Evolutionary conservation across 1,140 invertebrate genomes (phyloP).

Genomic region (Parapsyche elsis): DNA sequence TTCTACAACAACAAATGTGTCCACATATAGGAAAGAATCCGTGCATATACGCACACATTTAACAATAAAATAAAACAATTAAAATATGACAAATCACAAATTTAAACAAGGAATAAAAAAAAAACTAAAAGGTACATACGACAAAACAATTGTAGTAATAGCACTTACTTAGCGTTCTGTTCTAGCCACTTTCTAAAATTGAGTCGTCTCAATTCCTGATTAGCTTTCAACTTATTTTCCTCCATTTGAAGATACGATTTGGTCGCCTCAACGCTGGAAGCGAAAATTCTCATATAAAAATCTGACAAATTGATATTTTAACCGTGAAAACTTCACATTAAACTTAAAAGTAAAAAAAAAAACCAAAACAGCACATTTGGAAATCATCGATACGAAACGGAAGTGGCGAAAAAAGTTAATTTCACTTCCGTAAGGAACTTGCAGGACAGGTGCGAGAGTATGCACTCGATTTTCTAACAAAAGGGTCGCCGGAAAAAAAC

Average conservation of each 20-base stretch:
- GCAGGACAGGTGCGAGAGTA: background rate
- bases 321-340: too few relatives aligned
- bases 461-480: background rate
- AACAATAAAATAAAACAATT: background rate
- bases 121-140: too few relatives aligned
- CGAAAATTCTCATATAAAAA: too few relatives aligned
- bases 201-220: slow-evolving; percentile 5
- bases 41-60: background rate
- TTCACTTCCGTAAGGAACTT: background rate
- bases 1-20: background rate
- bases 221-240: slow-evolving; percentile 8
- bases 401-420: background rate
- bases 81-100: too few relatives aligned
- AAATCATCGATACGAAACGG: background rate
- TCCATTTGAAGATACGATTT: background rate
- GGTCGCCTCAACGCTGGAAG: background rate
- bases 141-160: background rate
- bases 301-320: too few relatives aligned
- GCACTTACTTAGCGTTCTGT: background rate
- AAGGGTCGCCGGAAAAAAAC: background rate
- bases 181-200: slow-evolving; percentile 17
- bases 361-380: background rate
- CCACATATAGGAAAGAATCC: background rate
- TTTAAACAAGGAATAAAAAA: too few relatives aligned
- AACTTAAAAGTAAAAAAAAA: too few relatives aligned